Conservation (phyloP, 1,140 invertebrate genomes). For the Odontomachus brunneus region DNA sequence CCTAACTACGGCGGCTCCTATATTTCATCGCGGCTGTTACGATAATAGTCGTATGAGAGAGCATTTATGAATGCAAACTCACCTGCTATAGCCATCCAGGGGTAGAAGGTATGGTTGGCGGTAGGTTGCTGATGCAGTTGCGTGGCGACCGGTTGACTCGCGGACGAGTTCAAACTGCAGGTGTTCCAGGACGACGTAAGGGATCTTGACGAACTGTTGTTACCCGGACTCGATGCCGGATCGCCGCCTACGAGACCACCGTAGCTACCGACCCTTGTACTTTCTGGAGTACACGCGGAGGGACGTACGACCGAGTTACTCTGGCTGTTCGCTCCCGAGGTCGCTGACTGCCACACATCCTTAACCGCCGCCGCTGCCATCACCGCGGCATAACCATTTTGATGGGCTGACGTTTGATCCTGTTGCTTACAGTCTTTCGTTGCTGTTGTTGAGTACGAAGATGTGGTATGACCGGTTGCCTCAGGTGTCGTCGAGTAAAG, state of each 20-base stretch:
- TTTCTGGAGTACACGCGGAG: conserved; percentile 94
- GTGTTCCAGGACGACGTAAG: conserved; percentile 91
- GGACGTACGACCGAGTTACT: conserved; percentile 91
- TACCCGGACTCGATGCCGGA: conserved; percentile 91
- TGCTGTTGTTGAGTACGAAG: conserved; percentile 86
- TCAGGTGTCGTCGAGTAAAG: conserved; percentile 90
- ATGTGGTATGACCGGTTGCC: conserved; percentile 86
- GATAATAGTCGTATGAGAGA: conserved; percentile 72
- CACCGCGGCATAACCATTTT: conserved; percentile 89
- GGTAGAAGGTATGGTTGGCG: conserved; percentile 96
- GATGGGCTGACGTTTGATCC: conserved; percentile 88
- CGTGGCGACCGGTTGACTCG: conserved; percentile 91
- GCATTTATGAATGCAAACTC: conserved; percentile 84
- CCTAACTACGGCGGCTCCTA: conserved; percentile 69
- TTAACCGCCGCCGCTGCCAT: conserved; percentile 88
- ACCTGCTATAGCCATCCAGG: conserved; percentile 99
- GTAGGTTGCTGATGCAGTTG: conserved; percentile 94
- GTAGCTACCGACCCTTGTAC: conserved; percentile 89
- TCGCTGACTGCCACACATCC: conserved; percentile 89
- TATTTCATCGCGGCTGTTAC: conserved; percentile 79
- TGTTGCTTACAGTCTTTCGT: conserved; percentile 88
- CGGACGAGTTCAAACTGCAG: conserved; percentile 91
- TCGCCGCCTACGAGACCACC: conserved; percentile 90
- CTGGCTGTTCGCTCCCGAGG: conserved; percentile 87
- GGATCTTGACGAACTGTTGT: conserved; percentile 88